phyloP scores from a whole-genome alignment of 1,140 invertebrate species.

The Telenomus remus region DNA sequence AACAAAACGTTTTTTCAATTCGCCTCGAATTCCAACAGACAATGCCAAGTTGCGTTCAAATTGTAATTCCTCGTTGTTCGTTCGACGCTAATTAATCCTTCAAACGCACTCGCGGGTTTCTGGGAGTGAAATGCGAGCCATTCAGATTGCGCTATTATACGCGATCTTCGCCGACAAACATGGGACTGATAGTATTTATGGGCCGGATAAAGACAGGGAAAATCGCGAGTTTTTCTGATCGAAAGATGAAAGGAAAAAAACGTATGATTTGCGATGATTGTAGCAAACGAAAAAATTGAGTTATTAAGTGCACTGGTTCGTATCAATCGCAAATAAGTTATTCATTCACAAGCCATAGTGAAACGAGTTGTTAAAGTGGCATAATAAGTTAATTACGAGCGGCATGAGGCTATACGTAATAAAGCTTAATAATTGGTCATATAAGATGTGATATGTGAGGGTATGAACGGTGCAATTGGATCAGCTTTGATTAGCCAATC shows the following conservation, averaged over 20 bases:
- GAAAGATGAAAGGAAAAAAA: no score
- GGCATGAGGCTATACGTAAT: conserved; percentile 2
- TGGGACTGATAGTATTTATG: conserved; percentile 30
- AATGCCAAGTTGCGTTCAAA: no score
- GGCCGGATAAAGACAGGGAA: conserved; percentile 11
- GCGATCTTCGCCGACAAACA: conserved; percentile 27
- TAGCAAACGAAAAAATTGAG: no score
- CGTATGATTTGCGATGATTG: no score
- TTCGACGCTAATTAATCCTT: conserved; percentile 47
- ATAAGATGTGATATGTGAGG: conserved; percentile 6
- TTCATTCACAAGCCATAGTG: conserved; percentile 22
- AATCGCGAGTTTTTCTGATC: background rate
- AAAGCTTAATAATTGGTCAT: conserved; percentile 27
- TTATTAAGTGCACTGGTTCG: background rate
- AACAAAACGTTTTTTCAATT: no score
- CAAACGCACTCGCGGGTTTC: conserved; percentile 32
- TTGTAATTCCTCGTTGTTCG: conserved; percentile 9
- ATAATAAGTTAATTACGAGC: conserved; percentile 39
- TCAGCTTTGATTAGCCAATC: conserved; percentile 5
- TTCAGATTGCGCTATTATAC: conserved; percentile 35
- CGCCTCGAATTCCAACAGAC: no score
- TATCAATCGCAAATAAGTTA: conserved; percentile 17
- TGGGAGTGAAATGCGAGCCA: conserved; percentile 16
- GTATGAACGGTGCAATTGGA: conserved; percentile 1
- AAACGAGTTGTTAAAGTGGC: conserved; percentile 29